Evolutionary conservation across 2,113 vertebrate species (phyloP).

Genomic region (human (Homo sapiens)): GRCh38 chrX:114844001-114844500

Average conservation of each 20-base stretch:
- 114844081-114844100: neutral
- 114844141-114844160: neutral
- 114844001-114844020: neutral
- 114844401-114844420: neutral
- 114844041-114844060: neutral
- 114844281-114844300: neutral
- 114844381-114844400: neutral
- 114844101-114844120: neutral
- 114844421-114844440: neutral
- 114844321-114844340: neutral
- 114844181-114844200: neutral
- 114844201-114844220: neutral
- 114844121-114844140: neutral
- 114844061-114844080: neutral
- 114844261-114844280: neutral
- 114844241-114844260: neutral
- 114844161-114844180: neutral
- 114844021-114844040: neutral
- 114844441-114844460: neutral
- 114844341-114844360: neutral
- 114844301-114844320: neutral
- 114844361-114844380: neutral
- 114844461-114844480: neutral
- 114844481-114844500: neutral
- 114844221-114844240: neutral